Evolutionary conservation across 2,888 invertebrate species (phyloP).

Genomic region (Oxystoma pomonae): DNA sequence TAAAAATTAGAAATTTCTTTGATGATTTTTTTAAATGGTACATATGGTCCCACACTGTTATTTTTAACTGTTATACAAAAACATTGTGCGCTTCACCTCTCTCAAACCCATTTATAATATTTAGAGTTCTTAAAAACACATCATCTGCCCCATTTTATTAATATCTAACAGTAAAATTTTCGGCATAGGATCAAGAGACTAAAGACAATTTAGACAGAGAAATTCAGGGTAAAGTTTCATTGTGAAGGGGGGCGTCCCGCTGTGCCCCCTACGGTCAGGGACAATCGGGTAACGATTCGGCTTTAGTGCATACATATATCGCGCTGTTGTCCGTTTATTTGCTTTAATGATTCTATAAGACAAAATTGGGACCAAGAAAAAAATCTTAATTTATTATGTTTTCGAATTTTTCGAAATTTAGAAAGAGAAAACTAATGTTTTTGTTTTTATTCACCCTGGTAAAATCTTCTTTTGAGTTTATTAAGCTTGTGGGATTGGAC

Average conservation of each 20-base stretch:
- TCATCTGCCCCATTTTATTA: neutral
- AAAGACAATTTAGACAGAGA: slow-evolving; percentile 34
- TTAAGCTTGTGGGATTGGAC: too few relatives aligned
- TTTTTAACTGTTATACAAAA: too few relatives aligned
- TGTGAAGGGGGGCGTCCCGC: slow-evolving; percentile 40
- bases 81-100: too few relatives aligned
- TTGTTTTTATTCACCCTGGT: too few relatives aligned
- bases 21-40: too few relatives aligned
- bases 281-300: slow-evolving; percentile 37
- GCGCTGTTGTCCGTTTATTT: slow-evolving; percentile 13
- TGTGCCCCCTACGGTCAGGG: slow-evolving; percentile 40
- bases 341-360: slow-evolving; percentile 11
- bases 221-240: slow-evolving; percentile 38
- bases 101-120: neutral
- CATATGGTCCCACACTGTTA: too few relatives aligned
- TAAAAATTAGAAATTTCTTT: too few relatives aligned
- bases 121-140: neutral
- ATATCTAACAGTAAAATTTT: slow-evolving; percentile 16
- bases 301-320: slow-evolving; percentile 26
- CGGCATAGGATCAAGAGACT: slow-evolving; percentile 31
- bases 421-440: too few relatives aligned
- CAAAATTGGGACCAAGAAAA: neutral
- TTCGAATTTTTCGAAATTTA: too few relatives aligned
- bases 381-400: neutral
- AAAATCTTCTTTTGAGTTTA: too few relatives aligned